Conservation (phyloP, 2,797 vertebrate species). For the Acanthurus lineatus region DNA sequence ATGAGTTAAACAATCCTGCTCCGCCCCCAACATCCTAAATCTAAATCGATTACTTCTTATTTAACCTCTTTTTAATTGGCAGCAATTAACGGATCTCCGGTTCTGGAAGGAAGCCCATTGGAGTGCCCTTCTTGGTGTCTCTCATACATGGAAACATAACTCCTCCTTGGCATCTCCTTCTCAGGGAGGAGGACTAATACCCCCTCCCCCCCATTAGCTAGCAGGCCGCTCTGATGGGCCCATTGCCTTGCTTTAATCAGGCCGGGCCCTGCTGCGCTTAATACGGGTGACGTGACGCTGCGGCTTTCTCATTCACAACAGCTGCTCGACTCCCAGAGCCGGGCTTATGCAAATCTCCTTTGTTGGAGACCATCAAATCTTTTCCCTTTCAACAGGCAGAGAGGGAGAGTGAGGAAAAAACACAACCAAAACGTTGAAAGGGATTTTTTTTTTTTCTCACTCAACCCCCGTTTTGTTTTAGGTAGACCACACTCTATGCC, state of each 20-base stretch:
- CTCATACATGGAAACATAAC: constrained; percentile 73
- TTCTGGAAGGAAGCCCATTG: constrained; percentile 73
- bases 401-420: constrained; percentile 66
- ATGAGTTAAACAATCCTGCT: constrained; percentile 78
- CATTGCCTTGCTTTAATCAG: constrained; percentile 83
- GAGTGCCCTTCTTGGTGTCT: constrained; percentile 68
- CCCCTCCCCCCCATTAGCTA: constrained; percentile 72
- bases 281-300: constrained; percentile 81
- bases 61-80: constrained; percentile 79
- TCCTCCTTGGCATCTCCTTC: constrained; percentile 81
- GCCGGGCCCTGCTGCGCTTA: constrained; percentile 78
- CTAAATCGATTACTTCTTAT: constrained; percentile 80
- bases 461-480: constrained; percentile 72
- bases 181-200: constrained; percentile 71
- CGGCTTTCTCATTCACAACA: constrained; percentile 87
- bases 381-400: constrained; percentile 78
- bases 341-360: constrained; percentile 87
- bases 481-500: constrained; percentile 65
- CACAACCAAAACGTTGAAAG: constrained; percentile 70
- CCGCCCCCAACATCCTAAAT: constrained; percentile 78
- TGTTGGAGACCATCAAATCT: constrained; percentile 84
- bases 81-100: constrained; percentile 77
- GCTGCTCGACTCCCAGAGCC: constrained; percentile 86
- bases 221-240: constrained; percentile 73
- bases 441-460: constrained; percentile 37